Evolutionary conservation across 2,797 vertebrate species (phyloP).

Genomic region (Decapterus maruadsi): DNA sequence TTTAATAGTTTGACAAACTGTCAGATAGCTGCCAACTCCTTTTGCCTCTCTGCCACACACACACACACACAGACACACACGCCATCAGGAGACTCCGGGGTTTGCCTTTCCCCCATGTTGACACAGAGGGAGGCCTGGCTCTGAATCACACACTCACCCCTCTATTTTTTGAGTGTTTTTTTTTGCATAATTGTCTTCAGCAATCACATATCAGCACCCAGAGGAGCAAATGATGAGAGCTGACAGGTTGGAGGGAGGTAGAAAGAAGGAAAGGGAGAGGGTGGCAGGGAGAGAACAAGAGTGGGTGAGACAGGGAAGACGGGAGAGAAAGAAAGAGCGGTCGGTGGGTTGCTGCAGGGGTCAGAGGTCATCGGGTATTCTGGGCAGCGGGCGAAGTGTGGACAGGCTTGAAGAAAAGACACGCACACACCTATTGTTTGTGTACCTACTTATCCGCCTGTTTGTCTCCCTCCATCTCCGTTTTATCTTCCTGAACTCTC

Average conservation of each 20-base stretch:
- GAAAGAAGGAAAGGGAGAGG: conserved; percentile 2
- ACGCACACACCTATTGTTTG: conserved; percentile 9
- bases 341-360: conserved; percentile 14
- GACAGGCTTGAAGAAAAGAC: conserved; percentile 15
- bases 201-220: conserved; percentile 41
- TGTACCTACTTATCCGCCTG: background rate
- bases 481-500: conserved; percentile 57
- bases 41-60: background rate
- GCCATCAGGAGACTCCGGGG: conserved; percentile 25
- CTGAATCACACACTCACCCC: conserved; percentile 33
- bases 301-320: conserved; percentile 21
- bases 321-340: conserved; percentile 8
- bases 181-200: conserved; percentile 23
- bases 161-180: background rate
- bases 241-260: conserved; percentile 40
- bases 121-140: conserved; percentile 55
- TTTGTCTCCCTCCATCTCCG: conserved; percentile 6
- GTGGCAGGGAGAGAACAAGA: conserved; percentile 27
- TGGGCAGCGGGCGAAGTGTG: conserved; percentile 14
- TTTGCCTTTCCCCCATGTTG: conserved; percentile 39
- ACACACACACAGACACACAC: conserved; percentile 25
- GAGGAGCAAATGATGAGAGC: conserved; percentile 41
- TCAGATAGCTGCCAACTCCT: conserved; percentile 12
- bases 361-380: conserved; percentile 32
- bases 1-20: conserved; percentile 25